Conservation (phyloP, 2,113 vertebrate species). For the Alectura lathami region DNA sequence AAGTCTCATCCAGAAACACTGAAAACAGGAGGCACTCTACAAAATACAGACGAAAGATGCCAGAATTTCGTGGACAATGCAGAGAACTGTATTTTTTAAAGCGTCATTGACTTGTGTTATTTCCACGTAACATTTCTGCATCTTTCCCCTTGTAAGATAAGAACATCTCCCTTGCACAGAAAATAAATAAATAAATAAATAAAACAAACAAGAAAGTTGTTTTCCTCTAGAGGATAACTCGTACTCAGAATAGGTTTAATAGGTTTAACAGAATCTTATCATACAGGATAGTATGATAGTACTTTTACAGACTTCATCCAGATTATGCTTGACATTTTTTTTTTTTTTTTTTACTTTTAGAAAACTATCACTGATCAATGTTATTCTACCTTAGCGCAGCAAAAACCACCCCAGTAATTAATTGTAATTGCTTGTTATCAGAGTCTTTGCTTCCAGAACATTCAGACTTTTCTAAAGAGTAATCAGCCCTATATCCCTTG, state of each 20-base stretch:
- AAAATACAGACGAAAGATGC: neutral
- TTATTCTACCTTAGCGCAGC: neutral
- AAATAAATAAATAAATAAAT: neutral
- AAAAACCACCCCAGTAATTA: neutral
- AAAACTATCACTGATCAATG: neutral
- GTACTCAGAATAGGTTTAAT: too few species aligned
- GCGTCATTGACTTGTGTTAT: fast-evolving
- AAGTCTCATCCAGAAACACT: neutral
- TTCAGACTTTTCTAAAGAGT: neutral
- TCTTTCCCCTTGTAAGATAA: neutral
- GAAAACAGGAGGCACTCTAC: neutral
- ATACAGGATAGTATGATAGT: fast-evolving
- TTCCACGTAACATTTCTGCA: neutral
- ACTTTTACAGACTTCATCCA: neutral
- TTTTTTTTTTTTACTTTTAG: neutral
- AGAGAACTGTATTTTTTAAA: neutral
- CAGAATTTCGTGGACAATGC: neutral
- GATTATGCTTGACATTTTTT: neutral
- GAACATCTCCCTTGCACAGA: neutral
- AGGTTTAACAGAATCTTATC: neutral
- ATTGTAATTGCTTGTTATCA: neutral
- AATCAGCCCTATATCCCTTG: neutral
- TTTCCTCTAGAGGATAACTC: neutral
- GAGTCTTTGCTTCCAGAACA: neutral
- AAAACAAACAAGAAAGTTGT: too few species aligned